Evolutionary conservation across 2,113 vertebrate genomes (phyloP), one percentile per base, ranked within the genome.

Genomic region (Dipodomys ordii): DNA sequence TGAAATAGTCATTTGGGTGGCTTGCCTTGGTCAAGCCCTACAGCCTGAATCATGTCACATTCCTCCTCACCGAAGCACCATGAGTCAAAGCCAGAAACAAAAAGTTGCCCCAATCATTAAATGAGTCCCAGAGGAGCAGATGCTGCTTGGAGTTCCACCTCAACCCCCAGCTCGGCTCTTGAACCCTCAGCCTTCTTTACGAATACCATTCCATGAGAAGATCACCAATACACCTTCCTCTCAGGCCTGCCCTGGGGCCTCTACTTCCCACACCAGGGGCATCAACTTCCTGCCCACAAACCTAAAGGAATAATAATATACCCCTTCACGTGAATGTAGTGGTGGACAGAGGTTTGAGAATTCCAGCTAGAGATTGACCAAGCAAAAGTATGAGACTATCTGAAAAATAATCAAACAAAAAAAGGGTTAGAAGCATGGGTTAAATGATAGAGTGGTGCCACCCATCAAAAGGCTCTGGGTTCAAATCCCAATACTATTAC

Each of bases 41-140:
- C 60, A 27, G 71, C 95, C 89, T 96, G 94, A 97, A 94, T 96
- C 96, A 96, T 12, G 78, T 77, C 22, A 11, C 90, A 81, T 95
- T 86, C 90, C 88, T 95, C 78, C n/a, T 80, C 77, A 23, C 60
- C 0, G 0, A 16, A n/a, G 69, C 20, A 44, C 84, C 10, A 0
- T 94, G 96, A 96, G 73, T 95, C 90, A 95, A 25, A 69, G 53
- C 30, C 87, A 53, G 84, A 84, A 82, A 85, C 91, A 74, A 88
- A 83, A 88, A 83, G 84, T 60, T 13, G 20, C 39, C 84, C 68
- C 39, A 83, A 76, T 82, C 49, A 35, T 62, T 57, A 94, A 84
- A 57, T 25, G 20, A 73, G 82, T 74, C n/a, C 27, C 3, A 22
- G 94, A 71, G 18, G 32, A n/a, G 1, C 68, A 72, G 74, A 27